Evolutionary conservation across 1,140 invertebrate species (phyloP).

Genomic region (Oscheius sp.): DNA sequence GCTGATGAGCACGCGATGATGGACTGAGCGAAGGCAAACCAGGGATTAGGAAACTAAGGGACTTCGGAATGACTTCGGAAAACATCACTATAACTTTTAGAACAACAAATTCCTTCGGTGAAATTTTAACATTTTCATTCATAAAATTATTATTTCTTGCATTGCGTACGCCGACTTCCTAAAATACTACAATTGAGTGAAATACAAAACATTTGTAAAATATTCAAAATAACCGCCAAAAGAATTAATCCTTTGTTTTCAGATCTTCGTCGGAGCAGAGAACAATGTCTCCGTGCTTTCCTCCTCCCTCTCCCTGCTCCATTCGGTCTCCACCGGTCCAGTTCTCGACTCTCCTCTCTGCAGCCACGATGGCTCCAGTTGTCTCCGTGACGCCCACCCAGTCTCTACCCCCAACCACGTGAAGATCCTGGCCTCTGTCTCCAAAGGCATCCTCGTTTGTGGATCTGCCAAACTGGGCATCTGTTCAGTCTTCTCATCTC

Average conservation of each 20-base stretch:
- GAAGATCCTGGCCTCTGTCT: constrained; percentile 87
- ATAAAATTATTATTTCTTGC: no score
- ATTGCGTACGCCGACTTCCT: no score
- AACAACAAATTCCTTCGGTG: no score
- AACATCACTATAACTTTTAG: no score
- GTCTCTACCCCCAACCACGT: constrained; percentile 80
- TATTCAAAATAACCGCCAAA: constrained; percentile 10
- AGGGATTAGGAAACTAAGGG: no score
- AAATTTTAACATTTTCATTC: no score
- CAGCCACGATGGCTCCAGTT: constrained; percentile 44
- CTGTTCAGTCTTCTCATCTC: constrained; percentile 61
- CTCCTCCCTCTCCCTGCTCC: constrained; percentile 72
- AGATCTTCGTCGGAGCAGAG: constrained; percentile 87
- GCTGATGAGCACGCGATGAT: constrained; percentile 1
- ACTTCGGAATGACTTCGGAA: no score
- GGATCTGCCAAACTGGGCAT: constrained; percentile 83
- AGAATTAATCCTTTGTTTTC: constrained; percentile 47
- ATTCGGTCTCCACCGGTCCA: constrained; percentile 81
- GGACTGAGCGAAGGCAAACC: no score
- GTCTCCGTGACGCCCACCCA: constrained; percentile 33
- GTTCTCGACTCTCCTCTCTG: constrained; percentile 48
- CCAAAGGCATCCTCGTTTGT: constrained; percentile 85
- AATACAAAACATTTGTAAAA: no score
- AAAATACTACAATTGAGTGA: no score
- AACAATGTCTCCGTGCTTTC: constrained; percentile 89